Conservation (phyloP, 2,113 vertebrate genomes). For the Diglossa brunneiventris region DNA sequence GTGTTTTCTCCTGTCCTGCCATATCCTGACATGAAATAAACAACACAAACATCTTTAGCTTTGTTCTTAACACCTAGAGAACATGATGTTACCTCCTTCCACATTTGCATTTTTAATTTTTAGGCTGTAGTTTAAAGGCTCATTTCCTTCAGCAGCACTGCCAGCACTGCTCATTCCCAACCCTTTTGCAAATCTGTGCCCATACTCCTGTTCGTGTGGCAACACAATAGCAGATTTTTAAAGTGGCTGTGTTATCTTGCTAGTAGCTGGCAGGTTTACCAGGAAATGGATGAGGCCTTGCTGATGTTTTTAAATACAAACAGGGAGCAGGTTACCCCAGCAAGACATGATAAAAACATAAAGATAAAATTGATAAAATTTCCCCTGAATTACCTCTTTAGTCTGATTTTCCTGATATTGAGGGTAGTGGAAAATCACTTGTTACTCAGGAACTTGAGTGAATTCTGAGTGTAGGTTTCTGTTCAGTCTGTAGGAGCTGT, state of each 20-base stretch:
- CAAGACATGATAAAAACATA: not conserved
- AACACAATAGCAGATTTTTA: not conserved
- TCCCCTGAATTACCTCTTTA: not conserved
- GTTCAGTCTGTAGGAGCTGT: not conserved
- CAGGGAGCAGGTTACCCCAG: not conserved
- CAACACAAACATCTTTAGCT: conserved; percentile 14
- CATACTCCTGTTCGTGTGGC: not conserved
- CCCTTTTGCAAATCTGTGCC: not conserved
- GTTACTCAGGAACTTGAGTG: not conserved
- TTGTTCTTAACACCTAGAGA: conserved; percentile 3
- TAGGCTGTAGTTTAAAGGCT: not conserved
- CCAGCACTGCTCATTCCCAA: not conserved
- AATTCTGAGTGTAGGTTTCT: conserved; percentile 12
- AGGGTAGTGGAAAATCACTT: not conserved
- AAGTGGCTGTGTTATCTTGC: not conserved
- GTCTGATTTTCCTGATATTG: not conserved
- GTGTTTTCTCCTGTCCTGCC: not conserved
- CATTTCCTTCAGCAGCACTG: not conserved
- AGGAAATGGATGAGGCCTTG: not conserved
- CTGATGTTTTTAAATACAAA: not conserved
- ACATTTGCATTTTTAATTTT: not conserved
- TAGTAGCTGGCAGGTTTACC: not conserved
- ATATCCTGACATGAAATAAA: not conserved
- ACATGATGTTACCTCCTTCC: not conserved
- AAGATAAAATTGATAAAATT: not conserved